phyloP scores from a whole-genome alignment of 2,888 invertebrate species.

The Ectropis crepuscularia region DNA sequence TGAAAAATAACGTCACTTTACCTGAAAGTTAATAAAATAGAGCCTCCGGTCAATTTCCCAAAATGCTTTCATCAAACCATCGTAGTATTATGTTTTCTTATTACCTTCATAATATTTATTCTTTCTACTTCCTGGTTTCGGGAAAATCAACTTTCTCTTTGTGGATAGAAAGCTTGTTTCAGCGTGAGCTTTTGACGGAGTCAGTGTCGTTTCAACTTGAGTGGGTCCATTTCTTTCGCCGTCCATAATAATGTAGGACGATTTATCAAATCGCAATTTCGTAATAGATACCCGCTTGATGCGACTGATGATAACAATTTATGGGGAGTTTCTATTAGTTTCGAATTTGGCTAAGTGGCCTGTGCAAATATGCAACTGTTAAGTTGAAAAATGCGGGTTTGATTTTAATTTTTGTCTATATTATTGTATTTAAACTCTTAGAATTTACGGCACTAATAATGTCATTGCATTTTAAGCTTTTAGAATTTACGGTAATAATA shows the following conservation, averaged over 20 bases:
- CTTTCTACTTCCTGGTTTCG: constrained; percentile 46
- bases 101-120: constrained; percentile 73
- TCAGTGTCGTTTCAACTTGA: constrained; percentile 69
- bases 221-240: constrained; percentile 81
- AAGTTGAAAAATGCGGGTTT: constrained; percentile 4
- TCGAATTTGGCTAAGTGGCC: constrained; percentile 19
- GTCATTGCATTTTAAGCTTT: no score
- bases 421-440: no score
- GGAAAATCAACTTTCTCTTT: constrained; percentile 51
- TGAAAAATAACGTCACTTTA: constrained; percentile 20
- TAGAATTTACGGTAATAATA: no score
- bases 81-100: constrained; percentile 72
- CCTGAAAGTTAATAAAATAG: constrained; percentile 47
- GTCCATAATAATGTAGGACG: constrained; percentile 81
- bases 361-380: constrained; percentile 1
- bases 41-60: constrained; percentile 67
- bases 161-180: constrained; percentile 53
- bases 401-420: neutral
- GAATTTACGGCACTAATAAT: no score
- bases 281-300: constrained; percentile 83
- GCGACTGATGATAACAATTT: constrained; percentile 70
- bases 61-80: constrained; percentile 72
- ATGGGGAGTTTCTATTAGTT: constrained; percentile 51
- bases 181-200: constrained; percentile 40
- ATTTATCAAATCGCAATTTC: constrained; percentile 84